These are phyloP conservation scores for Drosophila pseudoananassae DNA, from an alignment of 1,140 invertebrate genomes.

Conservation along the genomic window DNA sequence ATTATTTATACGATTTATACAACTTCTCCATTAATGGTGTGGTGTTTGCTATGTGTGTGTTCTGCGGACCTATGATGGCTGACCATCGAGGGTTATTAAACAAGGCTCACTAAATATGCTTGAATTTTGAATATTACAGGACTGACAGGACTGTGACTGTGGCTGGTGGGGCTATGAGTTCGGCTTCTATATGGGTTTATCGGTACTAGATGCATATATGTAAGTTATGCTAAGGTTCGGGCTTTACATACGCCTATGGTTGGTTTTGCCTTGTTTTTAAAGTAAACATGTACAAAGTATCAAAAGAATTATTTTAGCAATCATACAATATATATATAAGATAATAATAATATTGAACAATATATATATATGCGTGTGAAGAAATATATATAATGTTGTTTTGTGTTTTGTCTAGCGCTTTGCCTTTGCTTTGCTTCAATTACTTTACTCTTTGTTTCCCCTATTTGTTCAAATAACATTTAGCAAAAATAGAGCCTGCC, in stretches of 20 bases:
- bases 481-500: slow-evolving; percentile 81
- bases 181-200: slow-evolving; percentile 49
- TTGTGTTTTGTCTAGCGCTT: slow-evolving; percentile 68
- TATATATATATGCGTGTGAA: slow-evolving; percentile 55
- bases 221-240: slow-evolving; percentile 60
- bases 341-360: slow-evolving; percentile 80
- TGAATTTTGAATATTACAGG: slow-evolving; percentile 19
- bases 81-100: slow-evolving; percentile 33
- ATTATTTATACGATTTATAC: slow-evolving; percentile 66
- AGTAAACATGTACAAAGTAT: slow-evolving; percentile 81
- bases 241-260: slow-evolving; percentile 29
- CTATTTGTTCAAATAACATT: slow-evolving; percentile 82
- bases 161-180: slow-evolving; percentile 23
- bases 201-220: slow-evolving; percentile 61
- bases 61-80: slow-evolving; percentile 36
- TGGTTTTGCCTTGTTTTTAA: slow-evolving; percentile 52
- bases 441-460: slow-evolving; percentile 61
- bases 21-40: slow-evolving; percentile 53
- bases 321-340: slow-evolving; percentile 76
- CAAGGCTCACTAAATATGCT: slow-evolving; percentile 59
- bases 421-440: slow-evolving; percentile 73
- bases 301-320: slow-evolving; percentile 79
- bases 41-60: slow-evolving; percentile 26
- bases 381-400: slow-evolving; percentile 52
- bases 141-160: not conserved